Percentiles rank a stretch among this genome's conserved stretches.
These are phyloP conservation scores for Mesembrinibis cayennensis DNA, from an alignment of 2,113 vertebrate genomes.

Conservation along the genomic window DNA sequence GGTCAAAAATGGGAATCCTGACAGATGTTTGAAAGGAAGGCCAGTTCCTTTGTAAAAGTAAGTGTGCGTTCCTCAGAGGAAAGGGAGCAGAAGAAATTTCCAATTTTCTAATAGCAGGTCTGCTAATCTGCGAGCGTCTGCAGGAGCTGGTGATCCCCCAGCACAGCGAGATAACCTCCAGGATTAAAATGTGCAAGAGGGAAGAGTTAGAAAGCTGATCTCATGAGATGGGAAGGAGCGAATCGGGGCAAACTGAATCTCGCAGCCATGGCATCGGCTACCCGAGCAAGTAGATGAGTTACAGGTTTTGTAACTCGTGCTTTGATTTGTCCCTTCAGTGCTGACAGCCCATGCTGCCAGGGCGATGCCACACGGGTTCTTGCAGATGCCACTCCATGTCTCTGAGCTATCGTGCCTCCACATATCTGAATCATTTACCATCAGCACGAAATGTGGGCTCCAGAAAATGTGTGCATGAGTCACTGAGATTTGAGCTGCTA, in stretches of 20 bases:
- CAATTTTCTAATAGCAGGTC: not conserved
- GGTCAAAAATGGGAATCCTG: not conserved
- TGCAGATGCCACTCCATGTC: fast-evolving
- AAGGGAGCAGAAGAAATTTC: not conserved
- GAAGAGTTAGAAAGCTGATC: not conserved
- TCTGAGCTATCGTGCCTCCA: not conserved
- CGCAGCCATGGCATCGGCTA: not conserved
- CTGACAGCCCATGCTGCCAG: fast-evolving
- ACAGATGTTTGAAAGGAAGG: not conserved
- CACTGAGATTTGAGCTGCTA: not conserved
- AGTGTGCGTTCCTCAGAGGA: not conserved
- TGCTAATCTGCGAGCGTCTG: not conserved
- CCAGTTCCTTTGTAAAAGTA: not conserved
- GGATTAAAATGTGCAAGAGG: not conserved
- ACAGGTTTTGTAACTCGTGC: not conserved
- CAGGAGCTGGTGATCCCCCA: not conserved
- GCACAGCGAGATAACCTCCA: not conserved
- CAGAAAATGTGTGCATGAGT: not conserved
- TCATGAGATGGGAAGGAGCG: not conserved
- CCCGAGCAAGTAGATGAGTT: not conserved
- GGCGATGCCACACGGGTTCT: fast-evolving
- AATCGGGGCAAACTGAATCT: not conserved
- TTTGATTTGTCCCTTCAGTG: not conserved
- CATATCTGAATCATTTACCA: not conserved
- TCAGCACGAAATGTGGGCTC: not conserved